A percentile compares a stretch with the other conserved stretches of the same genome.
These are phyloP conservation scores for Amazona finschi DNA, from an alignment of 2,797 vertebrate species.

Conservation along the genomic window DNA sequence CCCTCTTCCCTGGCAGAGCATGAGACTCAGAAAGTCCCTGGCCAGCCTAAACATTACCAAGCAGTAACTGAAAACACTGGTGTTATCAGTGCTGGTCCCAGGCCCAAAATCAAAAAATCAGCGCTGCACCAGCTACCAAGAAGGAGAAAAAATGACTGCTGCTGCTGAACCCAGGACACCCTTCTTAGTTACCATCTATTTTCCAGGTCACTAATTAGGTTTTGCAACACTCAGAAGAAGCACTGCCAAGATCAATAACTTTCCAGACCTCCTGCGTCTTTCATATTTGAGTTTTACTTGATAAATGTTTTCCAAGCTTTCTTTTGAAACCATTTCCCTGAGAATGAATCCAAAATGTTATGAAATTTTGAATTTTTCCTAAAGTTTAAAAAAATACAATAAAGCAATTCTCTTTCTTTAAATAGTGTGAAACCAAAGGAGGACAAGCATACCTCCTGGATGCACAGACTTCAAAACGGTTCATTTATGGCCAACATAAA, in stretches of 20 bases:
- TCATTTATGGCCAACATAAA: not conserved
- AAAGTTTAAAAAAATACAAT: not conserved
- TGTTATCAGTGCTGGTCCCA: too few relatives aligned
- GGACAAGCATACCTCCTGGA: not conserved
- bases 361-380: not conserved
- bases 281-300: not conserved
- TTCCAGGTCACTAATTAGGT: not conserved
- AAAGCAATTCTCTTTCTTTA: not conserved
- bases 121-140: too few relatives aligned
- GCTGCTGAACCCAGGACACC: not conserved
- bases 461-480: not conserved
- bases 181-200: conserved; percentile 13
- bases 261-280: not conserved
- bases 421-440: not conserved
- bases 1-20: too few relatives aligned
- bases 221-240: not conserved
- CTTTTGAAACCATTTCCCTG: not conserved
- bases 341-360: not conserved
- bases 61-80: too few relatives aligned
- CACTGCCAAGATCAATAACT: not conserved
- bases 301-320: not conserved
- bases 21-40: too few relatives aligned
- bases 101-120: too few relatives aligned
- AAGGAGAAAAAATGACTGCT: too few relatives aligned
- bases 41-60: too few relatives aligned